These are phyloP conservation scores for Pristionchus maxplancki DNA, from an alignment of 2,888 invertebrate genomes.

Conservation along the genomic window DNA sequence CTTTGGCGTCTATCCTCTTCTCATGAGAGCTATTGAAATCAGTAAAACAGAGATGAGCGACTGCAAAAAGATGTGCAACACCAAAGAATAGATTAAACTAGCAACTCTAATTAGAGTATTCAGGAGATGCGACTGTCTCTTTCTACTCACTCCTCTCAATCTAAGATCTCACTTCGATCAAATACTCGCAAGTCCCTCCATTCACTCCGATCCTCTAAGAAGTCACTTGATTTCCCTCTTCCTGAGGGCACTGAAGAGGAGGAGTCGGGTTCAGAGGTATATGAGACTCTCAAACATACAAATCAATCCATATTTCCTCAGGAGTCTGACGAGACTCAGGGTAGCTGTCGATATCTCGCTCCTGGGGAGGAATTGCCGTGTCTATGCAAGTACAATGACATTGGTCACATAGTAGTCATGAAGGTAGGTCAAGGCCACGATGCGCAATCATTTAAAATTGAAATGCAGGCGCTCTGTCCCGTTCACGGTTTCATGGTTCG, in stretches of 20 bases:
- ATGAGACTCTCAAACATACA: not conserved
- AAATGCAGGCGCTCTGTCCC: slow-evolving; percentile 71
- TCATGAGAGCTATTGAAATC: not conserved
- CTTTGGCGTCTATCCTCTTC: not conserved
- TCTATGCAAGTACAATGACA: slow-evolving; percentile 72
- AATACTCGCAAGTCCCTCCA: slow-evolving; percentile 40
- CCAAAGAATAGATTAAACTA: not conserved
- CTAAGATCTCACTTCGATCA: slow-evolving; percentile 32
- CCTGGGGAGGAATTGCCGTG: slow-evolving; percentile 76
- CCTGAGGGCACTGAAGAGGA: slow-evolving; percentile 43
- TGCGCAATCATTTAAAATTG: too few relatives aligned
- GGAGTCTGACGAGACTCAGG: slow-evolving; percentile 53
- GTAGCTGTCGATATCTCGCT: slow-evolving; percentile 68
- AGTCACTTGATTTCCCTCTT: slow-evolving; percentile 42
- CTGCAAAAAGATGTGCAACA: not conserved
- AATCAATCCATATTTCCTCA: not conserved
- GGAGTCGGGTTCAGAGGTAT: slow-evolving; percentile 23
- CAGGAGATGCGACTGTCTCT: slow-evolving; percentile 42
- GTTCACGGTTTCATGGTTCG: slow-evolving; percentile 76
- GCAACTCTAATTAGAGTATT: not conserved
- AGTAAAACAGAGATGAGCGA: not conserved
- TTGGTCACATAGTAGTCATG: slow-evolving; percentile 67
- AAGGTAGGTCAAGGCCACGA: slow-evolving; percentile 52
- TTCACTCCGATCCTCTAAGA: slow-evolving; percentile 15
- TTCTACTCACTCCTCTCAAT: slow-evolving; percentile 47